phyloP scores from a whole-genome alignment of 1,140 invertebrate genomes.

The Pollicipes pollicipes region DNA sequence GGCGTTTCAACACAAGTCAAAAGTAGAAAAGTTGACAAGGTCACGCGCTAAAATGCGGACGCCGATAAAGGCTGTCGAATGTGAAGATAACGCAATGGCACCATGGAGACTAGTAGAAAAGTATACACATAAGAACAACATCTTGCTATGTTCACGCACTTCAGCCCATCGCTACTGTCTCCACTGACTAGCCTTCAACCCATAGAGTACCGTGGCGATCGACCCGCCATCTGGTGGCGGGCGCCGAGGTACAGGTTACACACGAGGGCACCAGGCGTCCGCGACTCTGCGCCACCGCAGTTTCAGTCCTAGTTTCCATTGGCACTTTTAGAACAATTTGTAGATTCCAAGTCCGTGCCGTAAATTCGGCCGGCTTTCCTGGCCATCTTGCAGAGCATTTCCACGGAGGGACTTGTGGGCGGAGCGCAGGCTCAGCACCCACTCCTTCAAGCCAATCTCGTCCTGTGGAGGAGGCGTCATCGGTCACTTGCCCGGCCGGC shows the following conservation, averaged over 20 bases:
- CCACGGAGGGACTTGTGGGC: constrained; percentile 79
- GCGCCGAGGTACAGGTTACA: constrained; percentile 4
- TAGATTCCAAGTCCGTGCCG: constrained; percentile 45
- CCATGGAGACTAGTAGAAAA: not conserved
- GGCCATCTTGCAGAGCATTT: constrained; percentile 83
- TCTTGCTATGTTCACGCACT: not conserved
- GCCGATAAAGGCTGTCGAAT: too few species aligned
- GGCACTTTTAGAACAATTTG: constrained; percentile 15
- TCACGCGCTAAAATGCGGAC: too few species aligned
- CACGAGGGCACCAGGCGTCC: constrained; percentile 10
- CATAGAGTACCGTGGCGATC: not conserved
- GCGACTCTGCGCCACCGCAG: not conserved
- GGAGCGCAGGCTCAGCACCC: constrained; percentile 69
- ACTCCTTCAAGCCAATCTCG: constrained; percentile 87
- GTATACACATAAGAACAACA: not conserved
- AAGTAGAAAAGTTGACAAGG: too few species aligned
- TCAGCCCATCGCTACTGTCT: not conserved
- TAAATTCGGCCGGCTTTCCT: constrained; percentile 92
- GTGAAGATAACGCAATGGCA: too few species aligned
- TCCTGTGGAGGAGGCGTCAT: constrained; percentile 51
- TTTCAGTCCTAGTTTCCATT: constrained; percentile 18
- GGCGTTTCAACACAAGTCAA: too few species aligned
- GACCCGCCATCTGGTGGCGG: constrained; percentile 4
- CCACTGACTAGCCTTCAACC: constrained; percentile 1
- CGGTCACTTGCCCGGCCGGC: too few species aligned